Evolutionary conservation across 1,140 invertebrate genomes (phyloP), one percentile per base, ranked within the genome.

Genomic region (Cotesia chilonis): DNA sequence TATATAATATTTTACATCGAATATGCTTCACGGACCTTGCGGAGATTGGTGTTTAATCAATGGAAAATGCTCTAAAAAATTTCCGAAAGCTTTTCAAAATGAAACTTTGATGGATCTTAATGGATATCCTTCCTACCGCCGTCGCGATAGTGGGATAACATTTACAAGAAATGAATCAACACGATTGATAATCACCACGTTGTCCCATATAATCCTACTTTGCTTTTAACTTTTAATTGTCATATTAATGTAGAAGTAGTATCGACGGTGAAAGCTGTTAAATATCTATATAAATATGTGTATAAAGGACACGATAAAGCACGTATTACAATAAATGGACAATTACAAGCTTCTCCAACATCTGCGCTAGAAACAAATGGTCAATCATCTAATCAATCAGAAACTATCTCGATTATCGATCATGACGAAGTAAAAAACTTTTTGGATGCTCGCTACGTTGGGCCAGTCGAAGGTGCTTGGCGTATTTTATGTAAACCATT

Each of bases 31-130:
- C 17, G 17, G 17, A 17, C 17, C 17, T 17, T 17, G 17, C 17
- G 17, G 17, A 17, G 17, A 17, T 17, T 17, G 17, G 17, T 17
- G 86, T 68, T n/a, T 68, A 52, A 83, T 83, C 20, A 72, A 80
- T 66, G 79, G 77, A 51, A 79, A 79, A 52, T 85, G 84, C 74
- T 74, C 77, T 0, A 87, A 87, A 74, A 37, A 68, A 12, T 87
- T 74, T 76, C 84, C 83, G 12, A 72, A 74, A 72, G 61, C 10
- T 12, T 80, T 85, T 59, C 35, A 74, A 2, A 60, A 68, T 14
- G 75, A 76, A 66, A 83, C 81, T 12, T 20, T 20, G 10, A 71
- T 77, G 54, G 76, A 68, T 54, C 4, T 9, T 63, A 10, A 55
- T 74, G 28, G 67, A 78, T 59, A 76, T 81, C 63, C 66, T 52